phyloP scores from a whole-genome alignment of 1,140 invertebrate species.

The Charaxes varanes region DNA sequence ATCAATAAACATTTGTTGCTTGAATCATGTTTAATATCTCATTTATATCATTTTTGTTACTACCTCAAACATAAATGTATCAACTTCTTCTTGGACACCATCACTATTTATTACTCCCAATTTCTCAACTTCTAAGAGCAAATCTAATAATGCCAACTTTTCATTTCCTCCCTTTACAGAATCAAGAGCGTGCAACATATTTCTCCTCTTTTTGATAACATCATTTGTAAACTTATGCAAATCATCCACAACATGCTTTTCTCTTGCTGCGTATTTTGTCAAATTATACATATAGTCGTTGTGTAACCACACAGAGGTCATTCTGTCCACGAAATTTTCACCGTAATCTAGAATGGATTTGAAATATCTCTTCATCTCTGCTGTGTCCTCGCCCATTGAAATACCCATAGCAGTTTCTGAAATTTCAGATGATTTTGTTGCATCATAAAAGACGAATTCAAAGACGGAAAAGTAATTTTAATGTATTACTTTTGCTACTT shows the following conservation, averaged over 20 bases:
- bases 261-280: not conserved
- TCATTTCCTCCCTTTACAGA: not conserved
- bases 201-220: constrained; percentile 1
- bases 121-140: constrained; percentile 7
- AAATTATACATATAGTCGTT: constrained; percentile 4
- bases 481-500: no score
- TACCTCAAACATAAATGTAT: constrained; percentile 14
- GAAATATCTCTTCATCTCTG: not conserved
- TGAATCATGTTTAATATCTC: no score
- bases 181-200: not conserved
- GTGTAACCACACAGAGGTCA: not conserved
- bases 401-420: constrained; percentile 13
- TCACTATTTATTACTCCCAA: constrained; percentile 1
- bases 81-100: constrained; percentile 9
- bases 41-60: no score
- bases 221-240: constrained; percentile 5
- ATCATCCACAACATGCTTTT: not conserved
- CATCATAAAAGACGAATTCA: no score
- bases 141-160: constrained; percentile 5
- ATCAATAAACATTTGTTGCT: no score
- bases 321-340: not conserved
- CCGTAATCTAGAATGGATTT: not conserved
- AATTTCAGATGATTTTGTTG: not conserved
- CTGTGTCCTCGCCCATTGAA: not conserved
- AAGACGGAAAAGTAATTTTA: no score